Evolutionary conservation across 2,888 invertebrate genomes (phyloP), one percentile per base, ranked within the genome.

Genomic region (Encarsia formosa): DNA sequence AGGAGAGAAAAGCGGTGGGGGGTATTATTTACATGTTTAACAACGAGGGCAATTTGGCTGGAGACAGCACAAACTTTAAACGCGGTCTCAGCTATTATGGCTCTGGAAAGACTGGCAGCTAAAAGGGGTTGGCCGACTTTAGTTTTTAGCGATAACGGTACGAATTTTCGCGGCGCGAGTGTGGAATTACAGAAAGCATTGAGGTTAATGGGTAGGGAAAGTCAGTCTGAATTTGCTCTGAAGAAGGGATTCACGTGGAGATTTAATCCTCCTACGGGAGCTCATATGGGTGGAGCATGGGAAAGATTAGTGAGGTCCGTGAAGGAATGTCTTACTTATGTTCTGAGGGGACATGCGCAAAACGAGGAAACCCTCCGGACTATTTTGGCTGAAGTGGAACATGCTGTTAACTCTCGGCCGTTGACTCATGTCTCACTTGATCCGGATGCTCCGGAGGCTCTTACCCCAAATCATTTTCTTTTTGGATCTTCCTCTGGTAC

Each of bases 391-490:
- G 37, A 37, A 15, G 16, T 37, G 4, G 4, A 37, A 18, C 37
- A 37, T 9, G 45, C 3, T 18, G 18, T 37, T 9, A 37, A 37
- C 16, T 37, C 16, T 5, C 46, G 46, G 11, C 46, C 46, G 20
- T 23, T 46, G 4, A 46, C 38, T 13, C 23, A 35, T 11, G 46
- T 46, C 4, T 46, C 37, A 2, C 4, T 13, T 5, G 31, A 34
- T 13, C 18, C 35, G 6, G 13, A 20, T 3, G 45, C 31, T n/a
- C 8, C 4, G 2, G 32, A 45, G 20, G 35, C 34, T 13, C 22
- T 32, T 11, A 45, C 45, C 11, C 45, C 45, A 9, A 45, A 45
- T n/a, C 45, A 45, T 15, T 45, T 45, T 32, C 20, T 45, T 13
- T 18, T 45, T 16, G 45, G 32, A 13, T 32, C 32, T n/a, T 45